Base-by-base conservation (phyloP, 1,140 invertebrate genomes). In the Drosophila ironensis region DNA sequence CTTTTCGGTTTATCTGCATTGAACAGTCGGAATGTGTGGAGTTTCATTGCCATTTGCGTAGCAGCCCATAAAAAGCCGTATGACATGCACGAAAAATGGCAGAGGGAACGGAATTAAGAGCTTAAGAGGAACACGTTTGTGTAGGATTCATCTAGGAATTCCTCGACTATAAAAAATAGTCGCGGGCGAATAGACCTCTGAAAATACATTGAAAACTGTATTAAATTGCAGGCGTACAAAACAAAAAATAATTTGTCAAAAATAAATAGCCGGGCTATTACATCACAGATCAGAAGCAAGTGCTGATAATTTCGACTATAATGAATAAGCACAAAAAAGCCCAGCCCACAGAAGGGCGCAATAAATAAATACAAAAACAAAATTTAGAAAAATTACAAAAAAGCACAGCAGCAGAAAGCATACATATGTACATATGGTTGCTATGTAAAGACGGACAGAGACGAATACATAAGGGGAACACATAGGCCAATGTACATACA, bases 291-390 rank as follows among this genome's bases (percentile, higher is more conserved):
- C 44, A 72, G 24, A 76, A 77, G 7, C 47, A 16, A 16, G 63
- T 50, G 60, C 68, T 72, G 78, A 81, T 81, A 82, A 76, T 69
- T 71, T 30, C 19, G 25, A 60, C 0, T 7, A 8, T 8, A 64
- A 17, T 27, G 40, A 42, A 47, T 16, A 17, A 4, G 41, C 30
- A 41, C 37, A 54, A 22, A 47, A 17, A 51, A 11, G 25, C 11
- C 35, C 6, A 53, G 45, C 24, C 17, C 37, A 24, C 12, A 72
- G 40, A 80, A 73, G 54, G 54, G 74, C 75, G 75, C 75, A 78
- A 68, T 48, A 68, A 72, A 75, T 56, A 75, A 74, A 76, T 66
- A 46, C 37, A 74, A 48, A 16, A 38, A 16, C 44, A 50, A 50
- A 54, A 60, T 22, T 19, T 64, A 9, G 20, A 45, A 42, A 33